Base-by-base conservation (phyloP, 2,888 invertebrate genomes). In the Phengaris arion region DNA sequence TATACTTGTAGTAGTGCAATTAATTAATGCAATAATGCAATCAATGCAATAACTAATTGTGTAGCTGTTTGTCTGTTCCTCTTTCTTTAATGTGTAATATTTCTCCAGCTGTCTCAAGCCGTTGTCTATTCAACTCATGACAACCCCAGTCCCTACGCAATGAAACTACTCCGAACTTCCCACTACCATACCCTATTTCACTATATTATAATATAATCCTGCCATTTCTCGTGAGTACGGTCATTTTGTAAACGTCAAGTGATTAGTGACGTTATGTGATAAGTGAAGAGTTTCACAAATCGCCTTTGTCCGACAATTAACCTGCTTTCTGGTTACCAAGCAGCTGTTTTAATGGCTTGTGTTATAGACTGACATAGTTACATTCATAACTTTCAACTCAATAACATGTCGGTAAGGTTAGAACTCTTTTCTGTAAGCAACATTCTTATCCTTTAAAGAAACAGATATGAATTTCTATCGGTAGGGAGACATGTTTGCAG, bases 191-290 rank as follows among this genome's bases (percentile, higher is more conserved):
- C 15, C 22, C 45, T 52, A 52, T 15, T 22, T 70, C 22, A n/a
- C 52, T 51, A 70, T 22, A 22, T 70, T 51, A 70, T 10, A 70
- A 70, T 10, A 70, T 70, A 70, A 70, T 22, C 10, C 70, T 48
- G 51, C 52, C 52, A 72, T 72, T 59, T 59, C 22, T 10, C 59
- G 59, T 59, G 22, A 59, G 22, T 59, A 22, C 22, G 59, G 59
- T 59, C 22, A 59, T 59, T 59, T 59, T 59, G 59, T 59, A 22
- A 59, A 48, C 35, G 59, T 10, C 59, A 59, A 59, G 59, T 22
- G 22, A 59, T 59, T 59, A 59, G 59, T 69, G 46, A 46, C 8
- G 59, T 59, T n/a, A 35, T 35, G 68, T 22, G 15, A 22, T 59
- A 10, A 59, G 59, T 22, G 59, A 59, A 22, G 59, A 59, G 59